Percentiles rank a stretch among this genome's conserved stretches.
phyloP scores from a whole-genome alignment of 2,797 vertebrate species.

The Typhlichthys eigenmanni region DNA sequence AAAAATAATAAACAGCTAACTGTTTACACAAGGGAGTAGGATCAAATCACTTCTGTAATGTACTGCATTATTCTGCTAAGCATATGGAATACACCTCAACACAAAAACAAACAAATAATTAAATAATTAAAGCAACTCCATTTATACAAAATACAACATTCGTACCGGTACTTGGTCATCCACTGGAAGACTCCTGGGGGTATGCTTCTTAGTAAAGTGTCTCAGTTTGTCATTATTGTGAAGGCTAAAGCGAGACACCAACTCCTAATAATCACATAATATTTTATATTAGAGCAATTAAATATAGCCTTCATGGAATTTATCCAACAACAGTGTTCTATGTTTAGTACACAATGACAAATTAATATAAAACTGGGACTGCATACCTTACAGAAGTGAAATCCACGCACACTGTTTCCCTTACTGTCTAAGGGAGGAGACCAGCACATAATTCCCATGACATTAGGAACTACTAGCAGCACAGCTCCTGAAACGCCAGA shows the following conservation, averaged over 20 bases:
- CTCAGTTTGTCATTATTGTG: constrained; percentile 92
- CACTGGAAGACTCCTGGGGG: constrained; percentile 81
- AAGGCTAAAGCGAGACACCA: constrained; percentile 90
- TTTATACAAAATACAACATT: not conserved
- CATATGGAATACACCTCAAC: not conserved
- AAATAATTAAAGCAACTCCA: not conserved
- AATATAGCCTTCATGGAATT: not conserved
- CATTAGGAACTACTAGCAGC: constrained; percentile 88
- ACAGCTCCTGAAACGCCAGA: constrained; percentile 89
- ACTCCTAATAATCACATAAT: constrained; percentile 69
- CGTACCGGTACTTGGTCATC: constrained; percentile 79
- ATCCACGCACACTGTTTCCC: constrained; percentile 88
- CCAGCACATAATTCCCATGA: constrained; percentile 92
- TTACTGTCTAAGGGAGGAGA: constrained; percentile 86
- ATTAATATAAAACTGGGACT: not conserved
- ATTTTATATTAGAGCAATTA: not conserved
- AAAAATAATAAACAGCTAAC: too few relatives aligned
- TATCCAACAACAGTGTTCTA: not conserved
- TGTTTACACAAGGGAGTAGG: not conserved
- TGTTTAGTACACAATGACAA: not conserved
- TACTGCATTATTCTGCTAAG: not conserved
- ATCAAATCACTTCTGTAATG: not conserved
- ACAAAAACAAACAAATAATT: not conserved
- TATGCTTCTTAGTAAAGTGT: constrained; percentile 87
- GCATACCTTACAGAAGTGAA: constrained; percentile 87